phyloP scores from a whole-genome alignment of 2,888 invertebrate species.

The Pemphredon lugubris region DNA sequence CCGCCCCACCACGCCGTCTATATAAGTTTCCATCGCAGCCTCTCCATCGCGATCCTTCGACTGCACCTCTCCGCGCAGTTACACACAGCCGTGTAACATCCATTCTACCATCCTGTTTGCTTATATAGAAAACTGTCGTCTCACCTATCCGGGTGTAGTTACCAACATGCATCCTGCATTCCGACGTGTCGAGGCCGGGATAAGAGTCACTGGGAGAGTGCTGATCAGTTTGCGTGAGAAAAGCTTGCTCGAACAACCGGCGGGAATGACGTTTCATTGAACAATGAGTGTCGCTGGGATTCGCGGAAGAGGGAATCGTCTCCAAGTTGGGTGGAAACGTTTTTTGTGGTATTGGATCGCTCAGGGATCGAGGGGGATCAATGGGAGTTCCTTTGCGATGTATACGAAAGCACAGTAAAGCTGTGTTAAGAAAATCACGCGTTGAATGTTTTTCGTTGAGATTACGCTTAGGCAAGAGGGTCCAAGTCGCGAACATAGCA shows the following conservation, averaged over 20 bases:
- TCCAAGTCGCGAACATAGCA: too few species aligned
- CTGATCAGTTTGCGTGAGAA: constrained; percentile 45
- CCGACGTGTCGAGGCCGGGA: constrained; percentile 36
- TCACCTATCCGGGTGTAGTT: constrained; percentile 62
- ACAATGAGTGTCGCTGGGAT: too few species aligned
- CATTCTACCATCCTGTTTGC: constrained; percentile 60
- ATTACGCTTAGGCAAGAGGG: too few species aligned
- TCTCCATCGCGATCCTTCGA: constrained; percentile 49
- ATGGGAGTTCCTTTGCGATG: too few species aligned
- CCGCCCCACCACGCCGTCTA: constrained; percentile 20
- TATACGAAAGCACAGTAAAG: too few species aligned
- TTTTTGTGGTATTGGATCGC: too few species aligned
- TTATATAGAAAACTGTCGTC: constrained; percentile 63
- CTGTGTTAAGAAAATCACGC: too few species aligned
- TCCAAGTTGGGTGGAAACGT: too few species aligned
- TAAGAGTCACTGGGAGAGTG: constrained; percentile 27
- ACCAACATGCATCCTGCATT: constrained; percentile 55
- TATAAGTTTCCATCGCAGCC: constrained; percentile 28
- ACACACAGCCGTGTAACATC: constrained; percentile 58
- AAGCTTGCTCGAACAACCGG: constrained; percentile 5
- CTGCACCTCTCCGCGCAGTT: constrained; percentile 49
- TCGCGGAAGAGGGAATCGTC: too few species aligned
- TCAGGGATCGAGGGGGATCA: too few species aligned
- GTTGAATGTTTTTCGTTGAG: too few species aligned
- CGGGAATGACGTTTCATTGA: not conserved